A percentile compares a stretch with the other conserved stretches of the same genome.
phyloP scores from a whole-genome alignment of 2,888 invertebrate genomes.

The Hemicrepidius hirtus region DNA sequence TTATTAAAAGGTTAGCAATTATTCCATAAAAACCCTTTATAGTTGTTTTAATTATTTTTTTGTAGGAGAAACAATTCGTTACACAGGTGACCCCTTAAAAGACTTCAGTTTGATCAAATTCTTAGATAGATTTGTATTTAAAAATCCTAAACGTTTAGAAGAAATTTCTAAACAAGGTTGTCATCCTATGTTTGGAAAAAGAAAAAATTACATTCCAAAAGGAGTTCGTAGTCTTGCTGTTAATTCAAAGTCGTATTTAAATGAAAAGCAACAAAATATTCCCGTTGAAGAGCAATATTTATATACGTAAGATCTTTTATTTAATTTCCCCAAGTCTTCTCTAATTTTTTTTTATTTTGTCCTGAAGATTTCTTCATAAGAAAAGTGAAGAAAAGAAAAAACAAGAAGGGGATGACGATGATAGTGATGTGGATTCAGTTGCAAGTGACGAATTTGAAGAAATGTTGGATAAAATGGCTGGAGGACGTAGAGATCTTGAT shows the following conservation, averaged over 20 bases:
- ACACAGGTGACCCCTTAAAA: conserved; percentile 94
- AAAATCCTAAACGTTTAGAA: conserved; percentile 87
- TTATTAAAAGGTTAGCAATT: conserved; percentile 78
- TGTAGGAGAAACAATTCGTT: conserved; percentile 83
- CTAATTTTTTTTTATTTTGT: no score
- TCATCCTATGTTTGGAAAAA: conserved; percentile 79
- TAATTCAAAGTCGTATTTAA: conserved; percentile 82
- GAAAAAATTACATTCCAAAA: conserved; percentile 81
- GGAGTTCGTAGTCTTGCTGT: conserved; percentile 84
- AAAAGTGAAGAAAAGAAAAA: conserved; percentile 68
- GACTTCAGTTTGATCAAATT: conserved; percentile 95
- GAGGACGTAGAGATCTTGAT: conserved; percentile 69
- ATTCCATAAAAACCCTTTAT: conserved; percentile 4
- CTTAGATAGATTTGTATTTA: conserved; percentile 95
- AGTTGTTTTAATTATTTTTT: conserved; percentile 43
- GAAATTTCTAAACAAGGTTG: conserved; percentile 75
- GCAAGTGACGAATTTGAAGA: conserved; percentile 86
- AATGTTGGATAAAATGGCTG: conserved; percentile 77
- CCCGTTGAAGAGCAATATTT: conserved; percentile 94
- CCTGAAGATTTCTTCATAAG: no score
- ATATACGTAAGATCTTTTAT: conserved; percentile 76
- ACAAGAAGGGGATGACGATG: conserved; percentile 69
- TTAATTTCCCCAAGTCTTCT: no score
- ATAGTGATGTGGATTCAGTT: conserved; percentile 82
- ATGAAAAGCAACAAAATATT: conserved; percentile 81